Conservation (phyloP, 2,888 invertebrate genomes). For the Hydroisotoma schaefferi region DNA sequence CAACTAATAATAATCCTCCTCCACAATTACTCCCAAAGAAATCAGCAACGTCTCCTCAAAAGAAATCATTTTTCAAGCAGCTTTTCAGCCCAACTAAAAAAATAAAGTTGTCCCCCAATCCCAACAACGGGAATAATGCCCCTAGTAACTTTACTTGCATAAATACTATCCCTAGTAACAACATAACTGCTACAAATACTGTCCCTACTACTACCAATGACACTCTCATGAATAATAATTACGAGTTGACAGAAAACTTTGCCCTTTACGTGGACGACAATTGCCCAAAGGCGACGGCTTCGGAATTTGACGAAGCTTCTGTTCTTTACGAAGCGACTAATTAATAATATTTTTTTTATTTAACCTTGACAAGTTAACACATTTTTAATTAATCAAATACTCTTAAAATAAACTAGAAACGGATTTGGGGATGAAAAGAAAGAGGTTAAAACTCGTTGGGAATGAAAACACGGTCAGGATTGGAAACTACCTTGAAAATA, state of each 20-base stretch:
- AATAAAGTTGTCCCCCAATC: not conserved
- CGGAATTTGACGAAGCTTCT: conserved; percentile 72
- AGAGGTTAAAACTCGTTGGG: not conserved
- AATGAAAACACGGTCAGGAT: not conserved
- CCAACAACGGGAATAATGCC: no score
- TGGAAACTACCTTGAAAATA: not conserved
- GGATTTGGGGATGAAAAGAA: not conserved
- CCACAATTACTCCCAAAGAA: conserved; percentile 77
- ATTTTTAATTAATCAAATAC: not conserved
- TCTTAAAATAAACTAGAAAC: not conserved
- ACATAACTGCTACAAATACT: no score
- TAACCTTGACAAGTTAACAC: no score
- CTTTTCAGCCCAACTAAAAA: conserved; percentile 25
- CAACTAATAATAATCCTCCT: conserved; percentile 57
- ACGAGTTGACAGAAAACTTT: conserved; percentile 56
- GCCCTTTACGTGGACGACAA: conserved; percentile 75
- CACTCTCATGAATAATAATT: not conserved
- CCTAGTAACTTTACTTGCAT: no score
- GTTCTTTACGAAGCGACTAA: not conserved
- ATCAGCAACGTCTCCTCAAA: conserved; percentile 42
- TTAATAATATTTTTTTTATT: not conserved
- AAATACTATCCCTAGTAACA: no score
- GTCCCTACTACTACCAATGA: conserved; percentile 8
- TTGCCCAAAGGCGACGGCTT: conserved; percentile 79
- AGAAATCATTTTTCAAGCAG: conserved; percentile 24